Conservation (phyloP, 1,140 invertebrate species). For the Drosophila sechellia region DNA sequence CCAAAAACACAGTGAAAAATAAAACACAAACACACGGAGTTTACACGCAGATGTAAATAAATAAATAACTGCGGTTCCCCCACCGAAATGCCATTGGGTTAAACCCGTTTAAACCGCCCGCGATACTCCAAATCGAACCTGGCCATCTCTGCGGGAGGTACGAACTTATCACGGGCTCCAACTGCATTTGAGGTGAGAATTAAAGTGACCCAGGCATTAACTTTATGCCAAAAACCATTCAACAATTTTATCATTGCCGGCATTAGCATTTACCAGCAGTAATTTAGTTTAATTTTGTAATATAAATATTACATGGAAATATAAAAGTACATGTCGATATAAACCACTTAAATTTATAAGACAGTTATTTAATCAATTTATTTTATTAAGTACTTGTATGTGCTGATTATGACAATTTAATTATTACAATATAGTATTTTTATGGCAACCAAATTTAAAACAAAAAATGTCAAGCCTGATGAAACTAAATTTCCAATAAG, state of each 20-base stretch:
- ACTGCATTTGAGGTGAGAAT: constrained; percentile 7
- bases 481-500: too few relatives aligned
- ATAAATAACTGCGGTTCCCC: constrained; percentile 43
- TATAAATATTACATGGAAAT: too few relatives aligned
- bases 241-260: not conserved
- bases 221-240: not conserved
- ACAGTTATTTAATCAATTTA: too few relatives aligned
- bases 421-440: too few relatives aligned
- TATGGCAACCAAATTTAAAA: not conserved
- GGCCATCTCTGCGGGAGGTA: constrained; percentile 24
- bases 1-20: constrained; percentile 6
- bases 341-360: too few relatives aligned
- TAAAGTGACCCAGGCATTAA: not conserved
- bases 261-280: too few relatives aligned
- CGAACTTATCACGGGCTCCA: constrained; percentile 10
- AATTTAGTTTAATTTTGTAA: too few relatives aligned
- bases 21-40: constrained; percentile 32
- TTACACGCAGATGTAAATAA: constrained; percentile 55
- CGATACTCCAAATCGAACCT: constrained; percentile 17
- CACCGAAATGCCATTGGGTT: constrained; percentile 6
- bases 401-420: too few relatives aligned
- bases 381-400: too few relatives aligned
- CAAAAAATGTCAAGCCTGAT: not conserved
- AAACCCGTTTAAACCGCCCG: constrained; percentile 30
- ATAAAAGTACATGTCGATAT: too few relatives aligned